Evolutionary conservation across 2,797 vertebrate species (phyloP).

Genomic region (Rhinichthys osculus): DNA sequence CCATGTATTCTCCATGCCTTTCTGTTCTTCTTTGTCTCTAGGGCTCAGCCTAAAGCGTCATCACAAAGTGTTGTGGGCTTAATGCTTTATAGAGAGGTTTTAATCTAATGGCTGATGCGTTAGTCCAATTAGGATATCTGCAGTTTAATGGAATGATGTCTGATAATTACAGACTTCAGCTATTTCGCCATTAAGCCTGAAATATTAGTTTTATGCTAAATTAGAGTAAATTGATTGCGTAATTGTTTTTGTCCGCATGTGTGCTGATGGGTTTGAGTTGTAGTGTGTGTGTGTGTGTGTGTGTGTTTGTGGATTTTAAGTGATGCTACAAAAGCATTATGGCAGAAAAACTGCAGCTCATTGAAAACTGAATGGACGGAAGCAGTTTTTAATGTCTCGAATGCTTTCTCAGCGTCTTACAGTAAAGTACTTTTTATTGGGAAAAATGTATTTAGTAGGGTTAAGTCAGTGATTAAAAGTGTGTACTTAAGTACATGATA

Average conservation of each 20-base stretch:
- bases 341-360: not conserved
- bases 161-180: constrained; percentile 48
- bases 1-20: not conserved
- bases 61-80: constrained; percentile 18
- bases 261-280: constrained; percentile 22
- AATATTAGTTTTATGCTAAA: constrained; percentile 44
- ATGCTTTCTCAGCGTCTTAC: not conserved
- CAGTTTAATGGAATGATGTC: constrained; percentile 55
- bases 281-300: constrained; percentile 1
- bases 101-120: constrained; percentile 44
- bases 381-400: not conserved
- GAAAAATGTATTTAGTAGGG: not conserved
- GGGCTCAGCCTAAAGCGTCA: constrained; percentile 4
- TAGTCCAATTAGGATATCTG: constrained; percentile 29
- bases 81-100: constrained; percentile 46
- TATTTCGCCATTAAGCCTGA: constrained; percentile 25
- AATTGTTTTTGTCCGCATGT: constrained; percentile 29
- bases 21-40: constrained; percentile 20
- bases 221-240: constrained; percentile 42
- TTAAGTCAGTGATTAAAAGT: not conserved
- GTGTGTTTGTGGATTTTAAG: not conserved
- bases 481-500: not conserved
- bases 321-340: not conserved
- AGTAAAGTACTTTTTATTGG: not conserved
- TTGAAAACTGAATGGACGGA: not conserved